Conservation (phyloP, 1,140 invertebrate species). For the Ips nitidus region DNA sequence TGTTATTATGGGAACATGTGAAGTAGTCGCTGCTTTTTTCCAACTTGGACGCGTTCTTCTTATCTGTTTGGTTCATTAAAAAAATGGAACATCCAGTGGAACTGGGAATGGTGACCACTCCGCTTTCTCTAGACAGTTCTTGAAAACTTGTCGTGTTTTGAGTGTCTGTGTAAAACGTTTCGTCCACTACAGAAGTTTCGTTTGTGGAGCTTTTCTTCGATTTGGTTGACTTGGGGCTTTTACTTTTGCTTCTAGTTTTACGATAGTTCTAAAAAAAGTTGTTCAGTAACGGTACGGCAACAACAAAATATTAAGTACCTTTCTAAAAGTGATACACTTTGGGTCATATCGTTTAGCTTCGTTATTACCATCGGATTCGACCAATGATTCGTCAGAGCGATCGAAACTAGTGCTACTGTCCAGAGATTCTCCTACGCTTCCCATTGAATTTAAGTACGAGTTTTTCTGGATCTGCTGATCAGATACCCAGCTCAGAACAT, state of each 20-base stretch:
- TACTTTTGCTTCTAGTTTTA: conserved; percentile 21
- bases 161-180: conserved; percentile 14
- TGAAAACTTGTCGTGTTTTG: not conserved
- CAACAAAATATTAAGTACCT: conserved; percentile 21
- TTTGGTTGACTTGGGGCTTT: conserved; percentile 8
- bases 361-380: conserved; percentile 37
- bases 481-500: conserved; percentile 49
- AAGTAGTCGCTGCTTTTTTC: conserved; percentile 47
- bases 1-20: conserved; percentile 44
- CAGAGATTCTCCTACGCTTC: conserved; percentile 13
- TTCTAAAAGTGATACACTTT: conserved; percentile 38
- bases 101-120: conserved; percentile 40
- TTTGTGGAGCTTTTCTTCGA: not conserved
- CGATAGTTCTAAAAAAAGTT: conserved; percentile 15
- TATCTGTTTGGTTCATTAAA: not conserved
- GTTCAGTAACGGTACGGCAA: not conserved
- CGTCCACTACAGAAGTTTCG: conserved; percentile 3
- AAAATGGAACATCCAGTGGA: conserved; percentile 6
- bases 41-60: conserved; percentile 6
- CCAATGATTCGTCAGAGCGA: conserved; percentile 36
- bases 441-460: not conserved
- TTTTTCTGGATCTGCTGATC: conserved; percentile 27
- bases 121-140: conserved; percentile 44
- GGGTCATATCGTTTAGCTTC: conserved; percentile 25
- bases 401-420: conserved; percentile 11